phyloP scores from a whole-genome alignment of 23 tunicate species.

The Clavelina lepadiformis region DNA sequence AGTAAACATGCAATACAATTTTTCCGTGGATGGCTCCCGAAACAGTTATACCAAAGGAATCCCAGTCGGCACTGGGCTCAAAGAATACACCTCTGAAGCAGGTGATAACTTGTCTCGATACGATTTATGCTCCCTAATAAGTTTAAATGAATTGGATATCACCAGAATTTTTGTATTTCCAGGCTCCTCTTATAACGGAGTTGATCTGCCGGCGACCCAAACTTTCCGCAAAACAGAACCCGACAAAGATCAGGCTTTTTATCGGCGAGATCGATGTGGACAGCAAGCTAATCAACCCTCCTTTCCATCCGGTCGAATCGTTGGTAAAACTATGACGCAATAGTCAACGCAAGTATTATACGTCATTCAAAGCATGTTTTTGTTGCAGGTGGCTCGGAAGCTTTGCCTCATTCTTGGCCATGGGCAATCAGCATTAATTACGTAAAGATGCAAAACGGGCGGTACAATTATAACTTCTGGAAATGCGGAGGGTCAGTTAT shows the following conservation, averaged over 20 bases:
- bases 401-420: constrained; percentile 59
- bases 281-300: constrained; percentile 17
- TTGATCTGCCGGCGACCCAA: constrained; percentile 19
- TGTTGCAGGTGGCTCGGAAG: constrained; percentile 40
- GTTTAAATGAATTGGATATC: not conserved
- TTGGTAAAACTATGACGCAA: constrained; percentile 3
- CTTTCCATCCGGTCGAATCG: constrained; percentile 17
- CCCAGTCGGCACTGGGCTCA: no score
- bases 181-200: constrained; percentile 21
- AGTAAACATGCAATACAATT: no score
- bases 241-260: constrained; percentile 32
- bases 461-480: constrained; percentile 42
- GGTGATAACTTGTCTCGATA: no score
- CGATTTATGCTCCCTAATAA: no score
- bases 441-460: constrained; percentile 1
- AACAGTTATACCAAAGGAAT: no score
- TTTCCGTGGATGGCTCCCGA: no score
- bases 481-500: constrained; percentile 47
- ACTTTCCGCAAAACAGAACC: constrained; percentile 37
- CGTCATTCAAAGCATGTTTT: not conserved
- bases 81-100: no score
- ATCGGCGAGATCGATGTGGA: constrained; percentile 40
- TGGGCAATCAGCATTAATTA: constrained; percentile 53
- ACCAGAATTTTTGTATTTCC: not conserved
- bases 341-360: not conserved